Evolutionary conservation across 2,797 vertebrate species (phyloP).

Genomic region (Aplochiton taeniatus): DNA sequence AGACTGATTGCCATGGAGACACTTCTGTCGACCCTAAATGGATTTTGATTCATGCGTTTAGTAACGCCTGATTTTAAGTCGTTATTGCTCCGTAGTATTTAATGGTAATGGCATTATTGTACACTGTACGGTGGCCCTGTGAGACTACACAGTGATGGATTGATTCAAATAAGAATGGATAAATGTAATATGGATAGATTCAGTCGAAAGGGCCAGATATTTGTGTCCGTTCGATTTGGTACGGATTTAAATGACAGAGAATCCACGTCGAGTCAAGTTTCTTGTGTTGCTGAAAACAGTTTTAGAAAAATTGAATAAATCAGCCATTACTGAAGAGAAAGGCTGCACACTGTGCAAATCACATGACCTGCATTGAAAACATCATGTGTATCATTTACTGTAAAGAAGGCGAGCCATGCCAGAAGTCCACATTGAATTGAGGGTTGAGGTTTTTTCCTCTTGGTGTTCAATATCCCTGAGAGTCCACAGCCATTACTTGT

Average conservation of each 20-base stretch:
- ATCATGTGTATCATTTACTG: constrained; percentile 39
- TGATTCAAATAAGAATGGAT: no score
- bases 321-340: background rate
- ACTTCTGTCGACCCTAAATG: background rate
- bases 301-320: constrained; percentile 17
- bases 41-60: constrained; percentile 20
- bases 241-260: no score
- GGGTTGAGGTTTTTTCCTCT: constrained; percentile 34
- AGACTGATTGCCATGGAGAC: background rate
- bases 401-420: constrained; percentile 12
- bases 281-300: constrained; percentile 4
- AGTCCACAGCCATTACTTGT: constrained; percentile 53
- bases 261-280: no score
- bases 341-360: constrained; percentile 9
- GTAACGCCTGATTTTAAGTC: no score
- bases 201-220: no score
- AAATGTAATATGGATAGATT: no score
- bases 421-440: constrained; percentile 43
- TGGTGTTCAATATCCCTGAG: constrained; percentile 27
- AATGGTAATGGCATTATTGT: no score
- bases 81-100: no score
- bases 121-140: no score
- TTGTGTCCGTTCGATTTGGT: no score
- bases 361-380: constrained; percentile 5
- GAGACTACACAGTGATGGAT: no score